phyloP scores from a whole-genome alignment of 2,888 invertebrate species.

The Neuroscelio doddi region DNA sequence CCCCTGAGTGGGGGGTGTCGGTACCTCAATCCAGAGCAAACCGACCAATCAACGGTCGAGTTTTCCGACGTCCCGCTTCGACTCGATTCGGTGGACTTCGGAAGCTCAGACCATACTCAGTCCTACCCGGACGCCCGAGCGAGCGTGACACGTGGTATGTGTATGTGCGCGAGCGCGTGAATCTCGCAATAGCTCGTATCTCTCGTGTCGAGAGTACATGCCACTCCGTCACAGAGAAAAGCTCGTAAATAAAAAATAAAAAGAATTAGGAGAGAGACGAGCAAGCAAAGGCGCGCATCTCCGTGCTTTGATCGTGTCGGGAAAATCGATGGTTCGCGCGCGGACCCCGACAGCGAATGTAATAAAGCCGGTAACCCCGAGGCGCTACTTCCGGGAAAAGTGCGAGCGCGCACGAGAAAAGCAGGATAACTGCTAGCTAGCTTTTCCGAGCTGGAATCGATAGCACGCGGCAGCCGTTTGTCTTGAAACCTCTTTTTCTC shows the following conservation, averaged over 20 bases:
- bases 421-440: constrained; percentile 49
- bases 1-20: constrained; percentile 58
- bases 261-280: constrained; percentile 11
- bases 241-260: not conserved
- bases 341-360: constrained; percentile 1
- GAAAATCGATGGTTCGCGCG: constrained; percentile 11
- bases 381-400: constrained; percentile 10
- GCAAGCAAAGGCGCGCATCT: not conserved
- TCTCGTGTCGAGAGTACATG: constrained; percentile 1
- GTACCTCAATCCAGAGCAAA: constrained; percentile 56
- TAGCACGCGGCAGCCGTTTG: constrained; percentile 62
- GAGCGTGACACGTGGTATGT: constrained; percentile 52
- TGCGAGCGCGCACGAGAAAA: constrained; percentile 34
- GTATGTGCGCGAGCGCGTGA: constrained; percentile 14
- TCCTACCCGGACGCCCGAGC: constrained; percentile 70
- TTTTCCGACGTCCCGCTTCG: constrained; percentile 50
- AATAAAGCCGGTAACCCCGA: constrained; percentile 2
- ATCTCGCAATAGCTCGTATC: not conserved
- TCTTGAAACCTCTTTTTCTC: constrained; percentile 6
- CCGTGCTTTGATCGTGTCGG: not conserved
- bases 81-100: constrained; percentile 57
- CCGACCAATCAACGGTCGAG: constrained; percentile 44
- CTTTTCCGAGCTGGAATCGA: constrained; percentile 56
- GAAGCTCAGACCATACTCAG: constrained; percentile 59
- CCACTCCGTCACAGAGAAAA: not conserved